Evolutionary conservation across 2,113 vertebrate species (phyloP).

Genomic region (Acanthochromis polyacanthus): DNA sequence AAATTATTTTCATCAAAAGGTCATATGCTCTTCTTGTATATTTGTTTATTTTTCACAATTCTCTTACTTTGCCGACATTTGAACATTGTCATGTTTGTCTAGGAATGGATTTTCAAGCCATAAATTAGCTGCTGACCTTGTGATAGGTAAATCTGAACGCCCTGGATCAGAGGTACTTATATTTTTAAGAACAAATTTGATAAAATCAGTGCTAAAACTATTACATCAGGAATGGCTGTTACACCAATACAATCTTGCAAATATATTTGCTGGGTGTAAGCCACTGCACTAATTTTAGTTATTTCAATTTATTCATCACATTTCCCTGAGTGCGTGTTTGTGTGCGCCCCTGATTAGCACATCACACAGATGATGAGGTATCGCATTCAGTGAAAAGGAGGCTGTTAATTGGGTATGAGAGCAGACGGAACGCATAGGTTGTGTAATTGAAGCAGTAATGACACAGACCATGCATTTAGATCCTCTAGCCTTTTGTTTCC

Average conservation of each 20-base stretch:
- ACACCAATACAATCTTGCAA: neutral
- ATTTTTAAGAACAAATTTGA: neutral
- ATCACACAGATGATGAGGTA: slow-evolving; percentile 73
- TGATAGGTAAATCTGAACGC: no score
- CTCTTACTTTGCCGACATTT: no score
- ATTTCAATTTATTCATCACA: slow-evolving; percentile 36
- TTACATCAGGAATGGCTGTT: neutral
- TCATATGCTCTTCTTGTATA: no score
- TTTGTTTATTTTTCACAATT: no score
- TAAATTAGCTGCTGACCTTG: no score
- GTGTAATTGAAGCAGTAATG: slow-evolving; percentile 78
- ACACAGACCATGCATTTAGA: slow-evolving; percentile 71
- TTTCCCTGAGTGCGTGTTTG: slow-evolving; percentile 33
- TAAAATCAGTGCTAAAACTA: neutral
- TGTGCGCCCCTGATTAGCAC: slow-evolving; percentile 73
- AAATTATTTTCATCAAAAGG: no score
- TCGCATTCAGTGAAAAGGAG: slow-evolving; percentile 57
- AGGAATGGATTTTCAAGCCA: no score
- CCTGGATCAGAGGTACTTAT: no score
- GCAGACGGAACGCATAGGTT: slow-evolving; percentile 44
- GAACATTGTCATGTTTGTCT: no score
- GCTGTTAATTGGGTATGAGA: slow-evolving; percentile 64
- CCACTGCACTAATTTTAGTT: neutral
- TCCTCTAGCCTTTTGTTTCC: slow-evolving; percentile 69
- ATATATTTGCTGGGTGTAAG: neutral